Conservation (phyloP, 2,888 invertebrate species). For the Drosophila robusta region DNA sequence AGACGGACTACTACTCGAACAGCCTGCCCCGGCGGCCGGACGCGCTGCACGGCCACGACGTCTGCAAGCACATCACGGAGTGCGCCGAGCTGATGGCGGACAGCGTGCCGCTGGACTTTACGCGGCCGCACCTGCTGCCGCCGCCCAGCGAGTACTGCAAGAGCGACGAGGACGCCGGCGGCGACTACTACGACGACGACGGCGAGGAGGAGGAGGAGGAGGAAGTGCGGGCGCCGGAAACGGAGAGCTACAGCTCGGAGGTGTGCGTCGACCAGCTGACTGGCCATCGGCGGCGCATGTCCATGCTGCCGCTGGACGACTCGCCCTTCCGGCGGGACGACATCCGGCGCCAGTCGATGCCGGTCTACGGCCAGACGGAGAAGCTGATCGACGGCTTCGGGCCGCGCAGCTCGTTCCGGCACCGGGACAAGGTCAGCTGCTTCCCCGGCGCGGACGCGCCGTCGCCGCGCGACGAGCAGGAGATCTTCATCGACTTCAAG, state of each 20-base stretch:
- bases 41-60: constrained; percentile 80
- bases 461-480: constrained; percentile 87
- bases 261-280: constrained; percentile 51
- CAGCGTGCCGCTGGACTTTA: constrained; percentile 74
- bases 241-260: constrained; percentile 73
- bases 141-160: constrained; percentile 78
- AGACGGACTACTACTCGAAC: constrained; percentile 83
- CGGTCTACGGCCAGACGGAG: constrained; percentile 79
- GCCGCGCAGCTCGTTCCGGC: constrained; percentile 71
- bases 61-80: constrained; percentile 84
- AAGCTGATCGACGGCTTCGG: constrained; percentile 78
- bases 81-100: constrained; percentile 83
- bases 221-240: constrained; percentile 56
- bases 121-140: constrained; percentile 71
- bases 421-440: constrained; percentile 68
- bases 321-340: constrained; percentile 80
- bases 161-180: constrained; percentile 73
- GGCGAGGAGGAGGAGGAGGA: constrained; percentile 66
- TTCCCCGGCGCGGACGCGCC: constrained; percentile 45
- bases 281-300: constrained; percentile 69
- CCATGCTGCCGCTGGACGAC: constrained; percentile 71
- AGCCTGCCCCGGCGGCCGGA: constrained; percentile 83
- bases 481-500: constrained; percentile 95
- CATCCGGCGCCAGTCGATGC: constrained; percentile 81
- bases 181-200: constrained; percentile 60